Base-by-base conservation (phyloP, 1,140 invertebrate species). In the Brachionus rotundiformis region DNA sequence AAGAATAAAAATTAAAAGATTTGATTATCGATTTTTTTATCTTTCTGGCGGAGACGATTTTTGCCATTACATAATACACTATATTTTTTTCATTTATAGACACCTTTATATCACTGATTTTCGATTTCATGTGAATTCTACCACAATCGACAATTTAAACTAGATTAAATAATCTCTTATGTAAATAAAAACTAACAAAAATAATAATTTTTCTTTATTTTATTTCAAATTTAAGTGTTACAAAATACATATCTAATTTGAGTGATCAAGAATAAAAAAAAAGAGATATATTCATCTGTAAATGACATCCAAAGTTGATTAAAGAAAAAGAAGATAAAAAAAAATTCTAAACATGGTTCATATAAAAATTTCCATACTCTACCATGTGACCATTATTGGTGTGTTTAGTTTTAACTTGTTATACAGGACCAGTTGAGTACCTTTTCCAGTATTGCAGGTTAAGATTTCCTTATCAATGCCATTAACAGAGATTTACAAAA, bases 1-100 rank as follows among this genome's bases (percentile, higher is more conserved):
- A 54, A 54, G 16, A 41, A 41, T 54, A 54, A 23, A 54, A n/a
- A n/a, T n/a, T n/a, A n/a, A n/a, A n/a, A n/a, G n/a, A 19, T 54
- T 54, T 54, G 8, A 54, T 25, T 54, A 54, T 54, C 47, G 47
- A 54, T 54, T 54, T 54, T 54, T 54, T 54, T 54, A 54, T 54
- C 47, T 39, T 39, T 39, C 13, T 39, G 36, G 5, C 36, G 36
- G 36, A 10, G 36, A 39, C 5, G 36, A 39, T 39, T 39, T 39
- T 39, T 11, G 36, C 5, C 36, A 54, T 54, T 16, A 54, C n/a
- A 54, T 19, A 54, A 54, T 6, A 54, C 16, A 19, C 5, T 23
- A 25, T 54, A 54, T 19, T 54, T 54, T 54, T 19, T 54, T 54
- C 2, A 7, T 54, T 54, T 19, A 54, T 7, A 54, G 5, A 3